Base-by-base conservation (phyloP, 1,140 invertebrate species). In the Drosophila sp. region DNA sequence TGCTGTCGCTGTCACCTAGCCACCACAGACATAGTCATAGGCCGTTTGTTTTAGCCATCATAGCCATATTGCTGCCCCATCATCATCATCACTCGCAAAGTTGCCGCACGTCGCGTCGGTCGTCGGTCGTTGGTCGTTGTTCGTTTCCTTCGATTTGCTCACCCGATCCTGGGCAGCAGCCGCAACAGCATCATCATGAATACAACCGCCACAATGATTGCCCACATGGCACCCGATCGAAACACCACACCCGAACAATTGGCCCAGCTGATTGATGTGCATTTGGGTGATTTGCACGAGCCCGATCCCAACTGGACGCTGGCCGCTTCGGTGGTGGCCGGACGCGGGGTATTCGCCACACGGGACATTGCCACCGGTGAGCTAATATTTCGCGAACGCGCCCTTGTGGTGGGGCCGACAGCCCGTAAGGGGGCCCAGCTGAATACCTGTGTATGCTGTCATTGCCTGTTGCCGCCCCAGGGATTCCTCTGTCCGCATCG, bases 311-410 rank as follows among this genome's bases (percentile, higher is more conserved):
- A 90, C 68, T 91, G 90, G 90, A 87, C 69, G 30, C 76, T 91
- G 33, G 80, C 60, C 8, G 47, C 71, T 25, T 91, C 90, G 17
- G 60, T 61, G 29, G 87, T 91, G 10, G 84, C 89, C 1, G 91
- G 91, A 3, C 94, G 95, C 4, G 95, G 95, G 4, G 73, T 96
- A 1, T 93, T 96, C 58, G 95, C 95, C 3, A 94, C 91, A 0
- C 92, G 94, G 55, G 93, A 95, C 72, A 95, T 96, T 8, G 79
- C 91, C 29, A 79, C 93, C 11, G 95, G 95, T 30, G 95, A 96
- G 90, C 77, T 96, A 6, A 94, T 97, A 47, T 95, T 95, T 80
- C 92, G 93, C 1, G 96, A 96, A 80, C 91, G 91, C 32, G 94
- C 96, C 0, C 76, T 96, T 1, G 92, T 96, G 10, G 81, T 94